Evolutionary conservation across 2,888 invertebrate genomes (phyloP).

Genomic region (Helobdella robusta): DNA sequence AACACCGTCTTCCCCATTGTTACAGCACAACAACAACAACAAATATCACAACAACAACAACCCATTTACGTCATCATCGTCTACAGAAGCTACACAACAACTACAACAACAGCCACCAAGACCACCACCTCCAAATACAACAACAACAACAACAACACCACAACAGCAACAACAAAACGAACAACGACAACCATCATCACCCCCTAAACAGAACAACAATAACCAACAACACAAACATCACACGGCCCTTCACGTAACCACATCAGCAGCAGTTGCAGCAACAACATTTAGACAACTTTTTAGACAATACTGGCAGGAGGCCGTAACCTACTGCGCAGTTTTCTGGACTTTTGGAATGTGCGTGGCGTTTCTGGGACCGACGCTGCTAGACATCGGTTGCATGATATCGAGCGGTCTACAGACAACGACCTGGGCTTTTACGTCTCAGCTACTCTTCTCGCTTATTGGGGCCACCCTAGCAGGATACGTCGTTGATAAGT

Average conservation of each 20-base stretch:
- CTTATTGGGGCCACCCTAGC: constrained; percentile 51
- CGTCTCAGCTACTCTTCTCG: constrained; percentile 51
- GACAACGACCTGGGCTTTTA: constrained; percentile 52
- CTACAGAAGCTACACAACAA: neutral
- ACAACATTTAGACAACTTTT: constrained; percentile 44
- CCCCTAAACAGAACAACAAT: neutral
- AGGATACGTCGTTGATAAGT: constrained; percentile 49
- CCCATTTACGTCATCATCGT: neutral
- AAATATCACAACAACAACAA: neutral
- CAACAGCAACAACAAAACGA: no score
- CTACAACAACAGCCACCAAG: neutral
- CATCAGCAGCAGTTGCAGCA: neutral
- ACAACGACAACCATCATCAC: neutral
- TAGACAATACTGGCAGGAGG: constrained; percentile 46
- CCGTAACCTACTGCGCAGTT: constrained; percentile 49
- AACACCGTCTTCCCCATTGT: no score
- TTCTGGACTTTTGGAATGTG: constrained; percentile 54
- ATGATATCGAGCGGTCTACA: constrained; percentile 48
- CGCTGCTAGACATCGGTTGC: constrained; percentile 51
- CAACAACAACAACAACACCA: neutral
- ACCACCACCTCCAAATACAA: neutral
- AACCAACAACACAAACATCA: neutral
- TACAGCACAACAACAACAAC: neutral
- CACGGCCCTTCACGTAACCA: neutral
- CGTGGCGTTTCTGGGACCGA: constrained; percentile 52